phyloP scores from a whole-genome alignment of 2,888 invertebrate genomes.

The Tetramorium bicarinatum region DNA sequence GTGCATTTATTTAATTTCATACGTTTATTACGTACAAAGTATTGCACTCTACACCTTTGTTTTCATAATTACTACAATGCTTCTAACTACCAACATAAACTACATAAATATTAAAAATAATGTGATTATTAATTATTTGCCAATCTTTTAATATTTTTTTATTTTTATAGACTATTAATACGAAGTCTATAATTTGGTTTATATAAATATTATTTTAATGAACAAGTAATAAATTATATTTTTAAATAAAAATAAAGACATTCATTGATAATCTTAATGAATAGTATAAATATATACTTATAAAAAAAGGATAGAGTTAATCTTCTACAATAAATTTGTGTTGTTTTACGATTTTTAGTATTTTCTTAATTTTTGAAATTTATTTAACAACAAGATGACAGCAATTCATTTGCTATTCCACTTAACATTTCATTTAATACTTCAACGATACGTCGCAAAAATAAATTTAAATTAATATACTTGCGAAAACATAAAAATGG shows the following conservation, averaged over 20 bases:
- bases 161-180: neutral
- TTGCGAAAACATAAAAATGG: neutral
- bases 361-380: neutral
- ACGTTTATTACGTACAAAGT: conserved; percentile 35
- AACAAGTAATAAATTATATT: conserved; percentile 3
- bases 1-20: conserved; percentile 49
- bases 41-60: conserved; percentile 28
- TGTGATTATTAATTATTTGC: neutral
- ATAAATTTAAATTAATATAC: conserved; percentile 1
- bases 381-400: neutral
- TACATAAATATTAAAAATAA: conserved; percentile 12
- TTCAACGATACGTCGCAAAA: neutral
- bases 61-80: conserved; percentile 10
- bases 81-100: neutral
- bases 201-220: neutral
- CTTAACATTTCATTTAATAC: neutral
- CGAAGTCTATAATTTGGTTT: neutral
- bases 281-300: neutral
- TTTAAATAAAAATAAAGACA: neutral
- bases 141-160: neutral
- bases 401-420: neutral
- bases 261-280: neutral
- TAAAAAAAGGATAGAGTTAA: neutral
- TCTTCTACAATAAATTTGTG: neutral
- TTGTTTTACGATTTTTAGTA: neutral